Conservation (phyloP, 1,140 invertebrate genomes). For the Scaptodrosophila lebanonensis region DNA sequence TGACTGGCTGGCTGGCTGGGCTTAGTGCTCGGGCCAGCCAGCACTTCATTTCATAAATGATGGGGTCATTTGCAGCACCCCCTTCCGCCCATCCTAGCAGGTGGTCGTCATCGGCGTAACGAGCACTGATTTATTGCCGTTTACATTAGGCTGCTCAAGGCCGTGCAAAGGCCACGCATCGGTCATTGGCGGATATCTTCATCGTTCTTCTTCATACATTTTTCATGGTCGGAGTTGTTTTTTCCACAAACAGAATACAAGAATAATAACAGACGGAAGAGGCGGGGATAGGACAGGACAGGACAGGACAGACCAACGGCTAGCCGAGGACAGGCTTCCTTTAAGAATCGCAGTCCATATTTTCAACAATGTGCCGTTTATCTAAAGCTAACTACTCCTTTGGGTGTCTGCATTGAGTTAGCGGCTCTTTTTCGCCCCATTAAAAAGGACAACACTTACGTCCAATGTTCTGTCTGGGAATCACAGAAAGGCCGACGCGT, state of each 20-base stretch:
- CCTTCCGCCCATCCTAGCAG: too few relatives aligned
- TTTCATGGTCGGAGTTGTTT: too few relatives aligned
- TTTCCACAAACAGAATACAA: too few relatives aligned
- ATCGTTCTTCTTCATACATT: too few relatives aligned
- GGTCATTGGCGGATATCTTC: slow-evolving; percentile 9
- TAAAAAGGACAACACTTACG: slow-evolving; percentile 27
- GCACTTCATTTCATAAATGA: slow-evolving; percentile 6
- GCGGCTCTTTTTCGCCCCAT: slow-evolving; percentile 34
- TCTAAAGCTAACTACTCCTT: slow-evolving; percentile 67
- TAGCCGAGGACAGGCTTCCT: slow-evolving; percentile 28
- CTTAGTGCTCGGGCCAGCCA: too few relatives aligned
- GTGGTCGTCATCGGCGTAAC: too few relatives aligned
- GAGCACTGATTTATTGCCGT: too few relatives aligned
- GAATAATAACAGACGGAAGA: too few relatives aligned
- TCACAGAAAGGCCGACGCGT: slow-evolving; percentile 34
- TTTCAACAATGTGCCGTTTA: slow-evolving; percentile 61
- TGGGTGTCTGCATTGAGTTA: slow-evolving; percentile 64
- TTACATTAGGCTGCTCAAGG: too few relatives aligned
- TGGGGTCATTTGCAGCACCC: too few relatives aligned
- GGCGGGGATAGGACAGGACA: too few relatives aligned
- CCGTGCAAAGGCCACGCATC: too few relatives aligned
- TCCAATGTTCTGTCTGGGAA: neutral
- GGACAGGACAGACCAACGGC: slow-evolving; percentile 38
- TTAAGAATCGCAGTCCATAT: slow-evolving; percentile 31
- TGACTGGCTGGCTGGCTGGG: slow-evolving; percentile 4